Base-by-base conservation (phyloP, 2,888 invertebrate genomes). In the Cantharis lateralis region DNA sequence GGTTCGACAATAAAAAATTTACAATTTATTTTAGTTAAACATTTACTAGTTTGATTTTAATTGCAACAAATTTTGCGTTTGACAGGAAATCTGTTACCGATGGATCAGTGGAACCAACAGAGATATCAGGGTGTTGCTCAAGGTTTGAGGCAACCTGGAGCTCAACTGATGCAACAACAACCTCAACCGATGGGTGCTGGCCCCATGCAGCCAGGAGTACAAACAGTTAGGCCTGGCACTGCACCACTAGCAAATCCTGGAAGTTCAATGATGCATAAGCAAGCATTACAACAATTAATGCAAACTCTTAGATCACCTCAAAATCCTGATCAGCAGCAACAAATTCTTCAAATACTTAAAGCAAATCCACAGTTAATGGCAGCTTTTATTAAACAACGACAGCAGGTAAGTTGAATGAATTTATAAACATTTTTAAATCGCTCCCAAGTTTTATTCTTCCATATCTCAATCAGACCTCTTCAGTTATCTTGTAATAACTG, bases 301-400 rank as follows among this genome's bases (percentile, higher is more conserved):
- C 93, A 94, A 84, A 97, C 97, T 78, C 91, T 99, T 72, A 93
- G 96, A 83, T 96, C 95, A 83, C 97, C 98, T 72, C 94, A 94
- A 83, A 95, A 96, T 70, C 95, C 95, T 81, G 96, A 98, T 86
- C 98, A 98, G 86, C 98, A 98, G 86, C 95, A 95, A 86, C 95
- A 96, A 89, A 93, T 96, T 78, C 90, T 98, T 79, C 93, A 94
- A 85, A 96, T 98, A 85, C 92, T 98, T 80, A 97, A 97, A 89
- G 94, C 95, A 81, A 97, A 98, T 89, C 98, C 98, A 62, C 96
- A 96, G 84, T 91, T 98, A 68, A 98, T 98, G 96, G 96, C 97
- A 74, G 96, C 97, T 73, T 97, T 97, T 86, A 95, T 98, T 81
- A 96, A 97, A 85, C 96, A 96, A 88, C 91, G 95, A 86, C 93